Evolutionary conservation across 2,797 vertebrate genomes (phyloP).

Genomic region (Rhinophrynus dorsalis): DNA sequence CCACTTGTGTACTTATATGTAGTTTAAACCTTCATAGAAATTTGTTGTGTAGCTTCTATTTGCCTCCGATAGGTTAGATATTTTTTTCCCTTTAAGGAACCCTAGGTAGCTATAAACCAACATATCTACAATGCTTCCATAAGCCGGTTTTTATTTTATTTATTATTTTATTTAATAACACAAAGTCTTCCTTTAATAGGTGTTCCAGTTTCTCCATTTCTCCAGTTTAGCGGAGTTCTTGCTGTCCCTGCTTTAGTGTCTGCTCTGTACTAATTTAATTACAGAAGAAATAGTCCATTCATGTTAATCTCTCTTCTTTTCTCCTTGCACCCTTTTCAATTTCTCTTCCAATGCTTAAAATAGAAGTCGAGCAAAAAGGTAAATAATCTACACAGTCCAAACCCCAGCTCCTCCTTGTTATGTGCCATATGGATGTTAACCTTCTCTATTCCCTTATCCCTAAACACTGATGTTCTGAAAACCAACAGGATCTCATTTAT

Average conservation of each 20-base stretch:
- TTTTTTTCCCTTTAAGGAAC: conserved; percentile 65
- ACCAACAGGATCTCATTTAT: conserved; percentile 81
- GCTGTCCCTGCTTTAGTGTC: conserved; percentile 89
- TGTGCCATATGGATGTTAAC: conserved; percentile 98
- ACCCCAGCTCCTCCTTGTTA: conserved; percentile 96
- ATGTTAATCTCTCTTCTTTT: conserved; percentile 98
- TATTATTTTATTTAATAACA: not conserved
- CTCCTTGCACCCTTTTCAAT: conserved; percentile 95
- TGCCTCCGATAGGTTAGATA: too few species aligned
- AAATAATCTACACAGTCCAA: conserved; percentile 96
- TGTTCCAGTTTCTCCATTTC: conserved; percentile 74
- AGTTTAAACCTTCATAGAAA: too few species aligned
- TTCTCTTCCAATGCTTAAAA: conserved; percentile 99
- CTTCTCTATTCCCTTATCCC: conserved; percentile 71
- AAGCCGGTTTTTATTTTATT: conserved; percentile 60
- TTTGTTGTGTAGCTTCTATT: too few species aligned
- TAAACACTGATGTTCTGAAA: conserved; percentile 76
- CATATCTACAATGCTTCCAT: conserved; percentile 59
- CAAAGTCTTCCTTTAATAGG: conserved; percentile 73
- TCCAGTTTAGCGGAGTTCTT: conserved; percentile 83
- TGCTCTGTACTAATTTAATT: conserved; percentile 91
- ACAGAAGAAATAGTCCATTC: conserved; percentile 96
- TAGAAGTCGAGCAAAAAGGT: conserved; percentile 99
- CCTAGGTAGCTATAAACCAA: conserved; percentile 72
- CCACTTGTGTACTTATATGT: too few species aligned